Percentiles rank a stretch among this genome's conserved stretches.
Conservation (phyloP, 2,888 invertebrate species). For the Monoplex corrugatus region DNA sequence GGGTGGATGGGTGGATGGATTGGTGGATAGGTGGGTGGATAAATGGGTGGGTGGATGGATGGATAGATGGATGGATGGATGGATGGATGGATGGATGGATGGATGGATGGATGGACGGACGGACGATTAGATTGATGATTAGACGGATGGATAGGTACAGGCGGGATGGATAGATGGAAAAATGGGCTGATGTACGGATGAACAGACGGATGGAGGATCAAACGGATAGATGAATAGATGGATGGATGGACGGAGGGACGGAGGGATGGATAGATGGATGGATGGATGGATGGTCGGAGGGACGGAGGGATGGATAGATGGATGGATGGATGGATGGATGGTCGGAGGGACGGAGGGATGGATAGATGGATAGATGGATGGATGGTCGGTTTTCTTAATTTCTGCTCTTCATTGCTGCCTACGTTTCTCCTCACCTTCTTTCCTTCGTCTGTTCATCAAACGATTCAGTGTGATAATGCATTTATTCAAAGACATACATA, state of each 20-base stretch:
- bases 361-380: no score
- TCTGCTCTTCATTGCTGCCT: no score
- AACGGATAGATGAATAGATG: neutral
- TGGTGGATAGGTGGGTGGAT: neutral
- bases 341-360: no score
- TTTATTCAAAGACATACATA: no score
- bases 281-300: neutral
- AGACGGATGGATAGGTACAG: neutral
- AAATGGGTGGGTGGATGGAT: neutral
- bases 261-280: neutral
- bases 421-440: no score
- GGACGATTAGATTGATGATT: neutral
- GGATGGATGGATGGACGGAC: neutral
- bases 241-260: neutral
- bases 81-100: neutral
- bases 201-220: no score
- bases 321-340: no score
- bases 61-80: neutral
- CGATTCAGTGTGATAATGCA: no score
- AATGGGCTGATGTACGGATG: neutral
- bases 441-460: no score
- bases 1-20: no score
- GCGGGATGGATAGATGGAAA: neutral
- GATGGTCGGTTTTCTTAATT: no score
- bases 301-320: no score